Evolutionary conservation across 2,888 invertebrate genomes (phyloP).

Genomic region (Trichopoda pennipes): DNA sequence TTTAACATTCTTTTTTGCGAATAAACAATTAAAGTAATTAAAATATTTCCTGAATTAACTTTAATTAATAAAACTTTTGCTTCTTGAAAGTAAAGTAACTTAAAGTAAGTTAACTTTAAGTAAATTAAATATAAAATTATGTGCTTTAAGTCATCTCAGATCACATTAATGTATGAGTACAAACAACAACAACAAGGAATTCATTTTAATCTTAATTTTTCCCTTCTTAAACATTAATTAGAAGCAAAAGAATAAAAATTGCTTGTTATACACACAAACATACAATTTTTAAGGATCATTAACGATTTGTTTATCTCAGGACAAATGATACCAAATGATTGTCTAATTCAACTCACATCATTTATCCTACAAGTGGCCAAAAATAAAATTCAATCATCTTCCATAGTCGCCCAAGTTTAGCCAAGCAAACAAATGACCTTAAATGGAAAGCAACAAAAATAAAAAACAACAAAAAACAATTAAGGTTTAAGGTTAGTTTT

Average conservation of each 20-base stretch:
- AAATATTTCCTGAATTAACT: no score
- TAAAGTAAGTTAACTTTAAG: no score
- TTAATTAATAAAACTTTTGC: no score
- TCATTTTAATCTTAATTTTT: constrained; percentile 11
- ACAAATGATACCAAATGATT: constrained; percentile 64
- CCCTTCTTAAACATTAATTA: constrained; percentile 44
- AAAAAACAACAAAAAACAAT: constrained; percentile 65
- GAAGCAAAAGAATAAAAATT: constrained; percentile 8
- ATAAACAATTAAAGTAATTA: no score
- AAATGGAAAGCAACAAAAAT: constrained; percentile 20
- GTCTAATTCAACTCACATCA: constrained; percentile 43
- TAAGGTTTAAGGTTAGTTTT: constrained; percentile 64
- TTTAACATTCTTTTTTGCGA: no score
- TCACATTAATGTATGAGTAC: neutral
- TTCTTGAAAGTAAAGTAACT: no score
- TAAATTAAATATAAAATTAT: no score
- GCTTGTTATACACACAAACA: neutral
- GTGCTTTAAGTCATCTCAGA: neutral
- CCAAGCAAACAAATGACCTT: constrained; percentile 55
- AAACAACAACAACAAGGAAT: neutral
- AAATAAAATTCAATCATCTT: constrained; percentile 47
- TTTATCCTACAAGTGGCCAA: constrained; percentile 31
- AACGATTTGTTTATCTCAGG: constrained; percentile 60
- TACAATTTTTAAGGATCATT: constrained; percentile 62
- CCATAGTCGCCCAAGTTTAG: constrained; percentile 11